These are phyloP conservation scores for Anolis carolinensis DNA, from an alignment of 2,113 vertebrate species.

Conservation along the genomic window DNA sequence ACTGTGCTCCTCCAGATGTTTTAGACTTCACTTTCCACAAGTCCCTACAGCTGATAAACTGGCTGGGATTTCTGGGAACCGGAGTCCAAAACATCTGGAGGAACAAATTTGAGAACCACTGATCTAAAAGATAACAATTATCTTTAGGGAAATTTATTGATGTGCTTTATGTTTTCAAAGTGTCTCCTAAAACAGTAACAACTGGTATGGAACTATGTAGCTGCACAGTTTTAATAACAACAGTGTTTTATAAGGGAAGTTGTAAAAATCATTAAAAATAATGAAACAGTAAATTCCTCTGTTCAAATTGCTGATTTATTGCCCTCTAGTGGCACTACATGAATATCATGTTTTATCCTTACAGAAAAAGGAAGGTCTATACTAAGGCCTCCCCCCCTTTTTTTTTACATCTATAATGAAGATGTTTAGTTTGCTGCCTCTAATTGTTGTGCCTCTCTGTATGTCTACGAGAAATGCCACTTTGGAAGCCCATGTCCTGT, in stretches of 20 bases:
- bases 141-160: not conserved
- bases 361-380: not conserved
- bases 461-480: slow-evolving; percentile 54
- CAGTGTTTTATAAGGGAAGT: not conserved
- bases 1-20: too few relatives aligned
- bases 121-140: not conserved
- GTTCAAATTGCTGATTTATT: not conserved
- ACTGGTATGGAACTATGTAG: not conserved
- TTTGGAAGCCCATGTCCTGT: slow-evolving; percentile 15
- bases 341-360: not conserved
- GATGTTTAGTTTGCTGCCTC: not conserved
- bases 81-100: too few relatives aligned
- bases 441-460: not conserved
- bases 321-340: not conserved
- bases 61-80: too few relatives aligned
- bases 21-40: too few relatives aligned
- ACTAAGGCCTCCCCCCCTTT: not conserved
- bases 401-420: not conserved
- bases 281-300: not conserved
- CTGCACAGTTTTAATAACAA: not conserved
- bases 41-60: too few relatives aligned
- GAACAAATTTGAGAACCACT: too few relatives aligned
- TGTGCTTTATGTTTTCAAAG: not conserved
- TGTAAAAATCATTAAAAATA: not conserved
- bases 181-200: not conserved